Base-by-base conservation (phyloP, 1,140 invertebrate species). In the Aphidius ervi region DNA sequence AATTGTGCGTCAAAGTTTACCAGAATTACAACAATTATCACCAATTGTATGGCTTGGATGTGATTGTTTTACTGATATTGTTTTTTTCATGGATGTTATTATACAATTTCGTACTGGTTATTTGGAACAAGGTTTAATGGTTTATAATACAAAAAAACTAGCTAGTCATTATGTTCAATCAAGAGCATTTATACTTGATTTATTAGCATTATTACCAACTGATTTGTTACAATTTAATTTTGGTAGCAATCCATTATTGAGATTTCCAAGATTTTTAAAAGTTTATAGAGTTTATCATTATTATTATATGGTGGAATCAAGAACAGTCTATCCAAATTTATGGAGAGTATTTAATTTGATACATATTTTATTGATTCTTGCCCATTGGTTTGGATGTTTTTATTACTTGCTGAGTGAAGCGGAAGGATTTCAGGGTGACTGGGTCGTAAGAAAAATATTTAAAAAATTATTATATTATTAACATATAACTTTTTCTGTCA, bases 361-460 rank as follows among this genome's bases (percentile, higher is more conserved):
- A 62, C 95, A 98, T 76, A 96, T 97, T 68, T 84, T 97, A 43
- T 86, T 98, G 63, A 92, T 97, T 66, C 84, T 97, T 63, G 94
- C 94, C 23, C 95, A 98, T 73, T 98, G 95, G 95, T 98, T 97
- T 74, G 95, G 94, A 43, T 97, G 94, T 75, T 98, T 98, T 82
- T 97, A 97, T 82, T 97, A 93, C 81, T 80, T 97, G 61, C 85
- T 98, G 31, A 95, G 93, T 5, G 93, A 97, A 74, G 89, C 90
- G 37, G 94, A 97, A 79, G 88, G 87, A 4, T 96, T 95, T 77
- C 75, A 90, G 78, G 93, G 93, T 6, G 89, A 93, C 69, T 97
- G 94, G 94, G 90, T 92, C 4, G 23, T 31, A 31, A 31, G 23
- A 4, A 31, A 31, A 31, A 31, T 31, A 31, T 31, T 31, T 31